phyloP scores from a whole-genome alignment of 2,888 invertebrate species.

The Aleiodes testaceus region DNA sequence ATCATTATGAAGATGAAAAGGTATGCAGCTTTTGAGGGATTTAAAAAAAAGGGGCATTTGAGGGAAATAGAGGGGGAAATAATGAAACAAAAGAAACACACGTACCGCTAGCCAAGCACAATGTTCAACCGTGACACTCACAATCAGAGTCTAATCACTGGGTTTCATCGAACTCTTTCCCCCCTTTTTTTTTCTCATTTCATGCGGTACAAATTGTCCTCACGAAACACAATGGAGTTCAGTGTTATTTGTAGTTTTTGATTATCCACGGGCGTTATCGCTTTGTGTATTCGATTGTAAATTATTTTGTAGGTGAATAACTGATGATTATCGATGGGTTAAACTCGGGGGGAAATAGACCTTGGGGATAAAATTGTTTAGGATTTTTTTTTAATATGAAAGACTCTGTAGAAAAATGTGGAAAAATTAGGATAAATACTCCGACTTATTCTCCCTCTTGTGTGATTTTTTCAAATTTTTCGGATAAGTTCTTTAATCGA shows the following conservation, averaged over 20 bases:
- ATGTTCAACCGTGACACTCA: slow-evolving; percentile 59
- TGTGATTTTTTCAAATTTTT: no score
- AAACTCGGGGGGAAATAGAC: no score
- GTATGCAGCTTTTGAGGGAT: not conserved
- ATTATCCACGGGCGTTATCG: not conserved
- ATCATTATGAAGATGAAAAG: slow-evolving; percentile 24
- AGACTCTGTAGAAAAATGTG: no score
- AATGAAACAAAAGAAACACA: slow-evolving; percentile 25
- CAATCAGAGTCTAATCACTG: slow-evolving; percentile 61
- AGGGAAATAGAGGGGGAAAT: slow-evolving; percentile 11
- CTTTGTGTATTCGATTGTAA: not conserved
- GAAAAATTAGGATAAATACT: no score
- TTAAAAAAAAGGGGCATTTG: not conserved
- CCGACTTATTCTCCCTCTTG: no score
- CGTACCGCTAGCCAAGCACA: slow-evolving; percentile 47
- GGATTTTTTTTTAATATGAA: no score
- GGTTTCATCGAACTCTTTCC: slow-evolving; percentile 54
- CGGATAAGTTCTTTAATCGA: no score
- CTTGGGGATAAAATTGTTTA: no score
- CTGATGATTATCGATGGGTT: no score
- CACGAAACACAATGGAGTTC: slow-evolving; percentile 46
- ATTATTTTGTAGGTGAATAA: no score
- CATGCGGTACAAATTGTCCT: slow-evolving; percentile 61
- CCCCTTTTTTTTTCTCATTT: slow-evolving; percentile 46
- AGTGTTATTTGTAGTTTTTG: slow-evolving; percentile 16